Percentiles rank a stretch among this genome's conserved stretches.
These are phyloP conservation scores for Lethrus apterus DNA, from an alignment of 1,140 invertebrate genomes.

Conservation along the genomic window DNA sequence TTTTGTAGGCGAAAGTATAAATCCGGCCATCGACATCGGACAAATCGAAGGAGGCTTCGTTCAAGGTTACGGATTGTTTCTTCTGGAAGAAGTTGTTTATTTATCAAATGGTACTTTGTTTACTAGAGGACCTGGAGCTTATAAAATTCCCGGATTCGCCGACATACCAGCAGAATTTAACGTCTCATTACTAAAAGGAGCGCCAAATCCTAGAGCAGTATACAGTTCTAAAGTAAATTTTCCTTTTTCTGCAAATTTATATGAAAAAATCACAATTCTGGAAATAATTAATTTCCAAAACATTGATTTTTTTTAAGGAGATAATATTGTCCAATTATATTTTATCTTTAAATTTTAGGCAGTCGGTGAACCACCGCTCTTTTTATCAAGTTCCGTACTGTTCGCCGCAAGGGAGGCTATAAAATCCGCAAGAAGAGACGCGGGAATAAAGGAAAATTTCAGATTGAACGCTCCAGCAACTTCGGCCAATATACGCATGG, in stretches of 20 bases:
- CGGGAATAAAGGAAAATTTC: conserved; percentile 58
- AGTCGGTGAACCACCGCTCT: conserved; percentile 90
- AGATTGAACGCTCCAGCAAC: conserved; percentile 81
- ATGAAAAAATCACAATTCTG: no score
- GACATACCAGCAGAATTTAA: conserved; percentile 90
- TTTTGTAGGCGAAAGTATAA: conserved; percentile 68
- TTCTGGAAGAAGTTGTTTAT: conserved; percentile 82
- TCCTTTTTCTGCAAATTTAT: no score
- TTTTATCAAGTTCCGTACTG: conserved; percentile 76
- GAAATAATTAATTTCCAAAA: no score
- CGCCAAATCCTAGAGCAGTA: conserved; percentile 80
- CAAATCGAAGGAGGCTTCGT: conserved; percentile 92
- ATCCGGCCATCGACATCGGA: conserved; percentile 93
- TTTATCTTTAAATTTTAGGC: no score
- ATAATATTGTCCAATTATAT: no score
- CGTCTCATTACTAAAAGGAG: conserved; percentile 84
- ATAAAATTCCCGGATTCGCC: conserved; percentile 86
- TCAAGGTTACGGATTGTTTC: conserved; percentile 89
- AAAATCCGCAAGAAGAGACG: conserved; percentile 63
- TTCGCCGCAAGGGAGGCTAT: conserved; percentile 91
- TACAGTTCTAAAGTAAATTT: conserved; percentile 84
- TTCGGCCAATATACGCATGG: conserved; percentile 81
- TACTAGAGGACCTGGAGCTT: conserved; percentile 81
- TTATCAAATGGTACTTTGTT: conserved; percentile 73
- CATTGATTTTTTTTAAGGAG: no score